Evolutionary conservation across 2,113 vertebrate species (phyloP).

Genomic region (Glaucomys volans): DNA sequence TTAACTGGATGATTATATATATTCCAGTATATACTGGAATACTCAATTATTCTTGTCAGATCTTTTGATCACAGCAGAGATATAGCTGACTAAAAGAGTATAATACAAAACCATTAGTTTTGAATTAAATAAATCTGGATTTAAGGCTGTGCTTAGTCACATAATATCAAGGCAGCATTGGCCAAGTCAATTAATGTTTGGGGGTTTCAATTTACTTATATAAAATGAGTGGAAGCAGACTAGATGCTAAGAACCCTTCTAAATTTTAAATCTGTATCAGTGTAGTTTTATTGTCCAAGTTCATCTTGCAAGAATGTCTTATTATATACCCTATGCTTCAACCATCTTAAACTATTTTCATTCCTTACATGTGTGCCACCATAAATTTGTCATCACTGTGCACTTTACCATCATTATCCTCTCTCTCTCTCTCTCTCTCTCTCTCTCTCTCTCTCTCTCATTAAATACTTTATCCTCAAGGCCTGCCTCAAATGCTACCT

Average conservation of each 20-base stretch:
- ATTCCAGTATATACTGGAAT: too few species aligned
- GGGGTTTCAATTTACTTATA: not conserved
- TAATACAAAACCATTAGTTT: not conserved
- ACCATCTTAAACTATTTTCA: not conserved
- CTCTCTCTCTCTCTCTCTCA: not conserved
- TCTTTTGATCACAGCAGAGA: too few species aligned
- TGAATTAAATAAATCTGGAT: not conserved
- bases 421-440: not conserved
- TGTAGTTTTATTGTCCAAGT: slow-evolving; percentile 14
- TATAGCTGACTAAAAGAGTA: not conserved
- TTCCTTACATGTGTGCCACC: not conserved
- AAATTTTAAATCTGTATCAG: not conserved
- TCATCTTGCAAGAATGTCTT: not conserved
- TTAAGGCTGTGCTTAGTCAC: not conserved
- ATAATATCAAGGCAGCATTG: not conserved
- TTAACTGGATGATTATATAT: too few species aligned
- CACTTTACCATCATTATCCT: not conserved
- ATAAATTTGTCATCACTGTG: not conserved
- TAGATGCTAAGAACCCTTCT: not conserved
- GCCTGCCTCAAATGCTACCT: not conserved
- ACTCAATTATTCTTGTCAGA: too few species aligned
- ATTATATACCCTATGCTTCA: not conserved
- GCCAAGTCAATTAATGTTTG: not conserved
- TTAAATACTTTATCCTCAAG: not conserved
- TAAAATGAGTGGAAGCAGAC: not conserved